A percentile compares a stretch with the other conserved stretches of the same genome.
phyloP scores from a whole-genome alignment of 2,797 vertebrate species.

The Gymnoscopelus braueri region DNA sequence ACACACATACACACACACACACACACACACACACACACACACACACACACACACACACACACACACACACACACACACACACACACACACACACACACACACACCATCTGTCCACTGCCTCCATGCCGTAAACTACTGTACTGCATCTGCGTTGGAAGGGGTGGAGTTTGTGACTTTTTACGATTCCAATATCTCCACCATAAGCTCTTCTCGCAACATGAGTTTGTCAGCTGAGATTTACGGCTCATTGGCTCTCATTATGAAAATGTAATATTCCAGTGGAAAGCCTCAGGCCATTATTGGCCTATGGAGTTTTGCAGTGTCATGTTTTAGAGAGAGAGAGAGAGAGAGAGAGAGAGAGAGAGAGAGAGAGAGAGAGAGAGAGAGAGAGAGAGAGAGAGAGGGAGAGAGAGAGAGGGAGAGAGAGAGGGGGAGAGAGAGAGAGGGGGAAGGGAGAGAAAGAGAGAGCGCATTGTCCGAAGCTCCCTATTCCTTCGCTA shows the following conservation, averaged over 20 bases:
- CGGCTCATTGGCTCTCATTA: slow-evolving; percentile 77
- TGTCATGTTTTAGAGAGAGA: slow-evolving; percentile 51
- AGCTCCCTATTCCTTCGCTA: too few species aligned
- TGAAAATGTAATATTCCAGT: slow-evolving; percentile 77
- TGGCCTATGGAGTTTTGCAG: slow-evolving; percentile 63
- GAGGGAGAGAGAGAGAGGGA: slow-evolving; percentile 11
- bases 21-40: too few species aligned
- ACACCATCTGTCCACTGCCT: background rate
- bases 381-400: too few species aligned
- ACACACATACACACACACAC: too few species aligned
- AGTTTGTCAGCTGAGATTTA: slow-evolving; percentile 74
- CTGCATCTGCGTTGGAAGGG: too few species aligned
- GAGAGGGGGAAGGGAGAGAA: too few species aligned
- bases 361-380: too few species aligned
- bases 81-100: slow-evolving; percentile 18
- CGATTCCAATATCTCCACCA: slow-evolving; percentile 61
- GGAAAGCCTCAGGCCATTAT: slow-evolving; percentile 61
- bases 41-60: background rate
- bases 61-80: slow-evolving; percentile 30
- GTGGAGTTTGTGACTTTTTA: slow-evolving; percentile 27
- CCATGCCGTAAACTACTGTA: too few species aligned
- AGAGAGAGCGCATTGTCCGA: too few species aligned
- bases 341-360: background rate
- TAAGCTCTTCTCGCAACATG: slow-evolving; percentile 64
- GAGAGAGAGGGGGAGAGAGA: background rate